Conservation (phyloP, 1,140 invertebrate genomes). For the Parapsyche elsis region DNA sequence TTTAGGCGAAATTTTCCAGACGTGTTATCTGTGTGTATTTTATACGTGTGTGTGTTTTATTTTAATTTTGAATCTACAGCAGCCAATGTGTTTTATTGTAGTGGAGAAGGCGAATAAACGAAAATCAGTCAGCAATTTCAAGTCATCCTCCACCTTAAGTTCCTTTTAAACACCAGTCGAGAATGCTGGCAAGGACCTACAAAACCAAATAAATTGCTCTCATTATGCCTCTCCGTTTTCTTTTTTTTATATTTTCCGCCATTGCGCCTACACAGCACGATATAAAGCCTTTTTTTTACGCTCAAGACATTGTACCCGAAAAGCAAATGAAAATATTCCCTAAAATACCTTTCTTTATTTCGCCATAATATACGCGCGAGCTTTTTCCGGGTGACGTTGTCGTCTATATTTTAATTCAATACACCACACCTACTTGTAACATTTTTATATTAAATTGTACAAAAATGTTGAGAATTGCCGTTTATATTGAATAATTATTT, state of each 20-base stretch:
- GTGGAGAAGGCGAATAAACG: too few relatives aligned
- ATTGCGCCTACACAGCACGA: not conserved
- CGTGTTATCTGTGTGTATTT: too few relatives aligned
- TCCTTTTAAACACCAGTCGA: not conserved
- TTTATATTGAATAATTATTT: not conserved
- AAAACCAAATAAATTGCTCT: conserved; percentile 41
- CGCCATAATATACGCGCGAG: too few relatives aligned
- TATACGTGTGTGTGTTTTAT: too few relatives aligned
- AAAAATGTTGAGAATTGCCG: not conserved
- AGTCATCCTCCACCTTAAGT: not conserved
- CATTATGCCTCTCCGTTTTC: conserved; percentile 17
- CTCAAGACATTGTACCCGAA: not conserved
- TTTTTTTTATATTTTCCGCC: not conserved
- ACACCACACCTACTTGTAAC: too few relatives aligned
- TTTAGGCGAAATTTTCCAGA: too few relatives aligned
- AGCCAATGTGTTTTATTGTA: too few relatives aligned
- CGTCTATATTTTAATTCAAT: too few relatives aligned
- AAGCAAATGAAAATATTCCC: conserved; percentile 7
- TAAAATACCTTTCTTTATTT: not conserved
- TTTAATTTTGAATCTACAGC: too few relatives aligned
- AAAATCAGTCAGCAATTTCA: too few relatives aligned
- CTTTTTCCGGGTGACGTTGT: too few relatives aligned
- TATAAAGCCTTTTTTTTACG: not conserved
- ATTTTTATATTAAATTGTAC: too few relatives aligned
- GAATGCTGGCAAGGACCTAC: not conserved